Base-by-base conservation (phyloP, 2,888 invertebrate species). In the Drepana falcataria region DNA sequence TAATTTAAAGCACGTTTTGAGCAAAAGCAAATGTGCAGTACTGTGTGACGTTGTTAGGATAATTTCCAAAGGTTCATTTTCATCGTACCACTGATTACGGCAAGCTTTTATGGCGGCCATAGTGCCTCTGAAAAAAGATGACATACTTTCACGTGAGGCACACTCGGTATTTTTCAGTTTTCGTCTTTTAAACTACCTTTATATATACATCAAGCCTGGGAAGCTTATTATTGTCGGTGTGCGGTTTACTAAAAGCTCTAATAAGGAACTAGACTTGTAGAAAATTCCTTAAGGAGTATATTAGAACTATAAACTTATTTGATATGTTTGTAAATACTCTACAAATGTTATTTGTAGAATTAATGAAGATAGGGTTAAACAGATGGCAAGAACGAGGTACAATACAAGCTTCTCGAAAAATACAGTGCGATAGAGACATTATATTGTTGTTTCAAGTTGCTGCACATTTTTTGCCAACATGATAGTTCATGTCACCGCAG, bases 131-230 rank as follows among this genome's bases (percentile, higher is more conserved):
- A 75, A 77, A 79, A 77, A 71, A 73, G 64, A 78, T 84, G 87
- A 83, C 86, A 85, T 63, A 84, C 78, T 82, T 85, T 84, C 68
- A 53, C 58, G 56, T 59, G 57, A 65, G 60, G 58, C 58, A 68
- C 59, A 65, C 59, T 48, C 56, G 47, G 57, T 48, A 59, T 64
- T 69, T 72, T 65, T 69, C 64, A 65, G 69, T 67, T 66, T 73
- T 65, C 57, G 57, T 60, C 56, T 65, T 54, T 64, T 53, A 53
- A 51, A 52, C 51, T 35, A 44, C 47, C 40, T 40, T 49, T 35
- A 49, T 40, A 40, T 40, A 40, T 49, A 4, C 21, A 40, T 37
- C 4, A 40, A 40, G 5, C 21, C 41, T 35, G 33, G 9, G 40
- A 44, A 44, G 9, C 44, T 7, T 44, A 2, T 41, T 41, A 6